phyloP scores from a whole-genome alignment of 23 tunicate species.

The Ciona savignyi region DNA sequence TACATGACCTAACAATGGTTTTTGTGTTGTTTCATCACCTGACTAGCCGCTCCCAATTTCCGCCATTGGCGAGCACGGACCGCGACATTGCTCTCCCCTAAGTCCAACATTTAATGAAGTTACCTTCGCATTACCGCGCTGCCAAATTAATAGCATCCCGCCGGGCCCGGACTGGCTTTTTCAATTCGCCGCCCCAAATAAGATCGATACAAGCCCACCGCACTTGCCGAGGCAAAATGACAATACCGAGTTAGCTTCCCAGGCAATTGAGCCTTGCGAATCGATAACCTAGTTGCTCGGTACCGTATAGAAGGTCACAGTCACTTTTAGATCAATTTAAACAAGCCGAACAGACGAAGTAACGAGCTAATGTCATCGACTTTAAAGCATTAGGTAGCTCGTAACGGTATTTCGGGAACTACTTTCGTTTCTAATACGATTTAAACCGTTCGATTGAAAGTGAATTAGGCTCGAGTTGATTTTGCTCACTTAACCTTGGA shows the following conservation, averaged over 20 bases:
- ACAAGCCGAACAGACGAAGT: not conserved
- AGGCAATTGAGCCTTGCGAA: not conserved
- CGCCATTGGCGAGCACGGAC: not conserved
- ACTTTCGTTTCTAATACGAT: not conserved
- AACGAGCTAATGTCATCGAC: constrained; percentile 1
- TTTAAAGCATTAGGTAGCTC: not conserved
- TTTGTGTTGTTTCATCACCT: too few relatives aligned
- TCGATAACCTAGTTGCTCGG: not conserved
- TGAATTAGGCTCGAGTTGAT: not conserved
- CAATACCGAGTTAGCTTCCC: not conserved
- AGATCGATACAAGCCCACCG: not conserved
- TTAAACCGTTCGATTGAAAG: not conserved
- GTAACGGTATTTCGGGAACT: not conserved
- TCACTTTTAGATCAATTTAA: not conserved
- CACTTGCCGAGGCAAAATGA: not conserved
- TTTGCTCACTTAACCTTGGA: too few relatives aligned
- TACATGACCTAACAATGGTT: too few relatives aligned
- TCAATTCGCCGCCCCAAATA: not conserved
- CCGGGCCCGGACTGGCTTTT: not conserved
- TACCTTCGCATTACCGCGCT: not conserved
- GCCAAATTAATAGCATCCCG: not conserved
- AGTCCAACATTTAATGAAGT: not conserved
- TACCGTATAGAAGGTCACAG: not conserved
- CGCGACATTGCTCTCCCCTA: not conserved
- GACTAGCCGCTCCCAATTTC: not conserved